Conservation (phyloP, 2,888 invertebrate genomes). For the Spicauda simplicius region DNA sequence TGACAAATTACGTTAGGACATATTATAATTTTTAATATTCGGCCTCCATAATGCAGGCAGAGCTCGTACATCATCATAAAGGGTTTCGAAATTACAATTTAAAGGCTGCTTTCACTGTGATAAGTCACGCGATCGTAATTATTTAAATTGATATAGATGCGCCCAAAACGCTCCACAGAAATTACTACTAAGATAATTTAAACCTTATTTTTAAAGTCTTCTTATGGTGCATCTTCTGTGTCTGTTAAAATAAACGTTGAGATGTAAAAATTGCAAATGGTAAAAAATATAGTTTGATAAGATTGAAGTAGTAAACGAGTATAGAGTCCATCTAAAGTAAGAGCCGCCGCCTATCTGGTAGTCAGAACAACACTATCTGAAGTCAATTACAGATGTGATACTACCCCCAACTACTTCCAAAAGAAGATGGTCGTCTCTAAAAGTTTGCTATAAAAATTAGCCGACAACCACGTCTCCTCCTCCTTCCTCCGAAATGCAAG, state of each 20-base stretch:
- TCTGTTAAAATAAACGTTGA: background rate
- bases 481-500: too few relatives aligned
- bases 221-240: background rate
- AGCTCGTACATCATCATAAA: slow-evolving; percentile 58
- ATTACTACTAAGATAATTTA: background rate
- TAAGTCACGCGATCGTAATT: slow-evolving; percentile 64
- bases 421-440: too few relatives aligned
- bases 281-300: too few relatives aligned
- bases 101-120: slow-evolving; percentile 66
- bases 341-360: too few relatives aligned
- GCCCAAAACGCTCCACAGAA: slow-evolving; percentile 13
- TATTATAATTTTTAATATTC: slow-evolving; percentile 61
- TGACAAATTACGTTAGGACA: slow-evolving; percentile 34
- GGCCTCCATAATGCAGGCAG: slow-evolving; percentile 55
- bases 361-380: too few relatives aligned
- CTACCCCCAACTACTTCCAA: too few relatives aligned
- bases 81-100: slow-evolving; percentile 68
- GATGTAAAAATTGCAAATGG: background rate
- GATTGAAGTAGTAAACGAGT: too few relatives aligned
- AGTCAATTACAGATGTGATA: too few relatives aligned
- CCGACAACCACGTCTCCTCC: too few relatives aligned
- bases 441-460: too few relatives aligned
- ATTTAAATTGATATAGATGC: slow-evolving; percentile 36
- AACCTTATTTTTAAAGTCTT: background rate
- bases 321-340: too few relatives aligned